Evolutionary conservation across 2,797 vertebrate genomes (phyloP).

Genomic region (Malacoraja senta): DNA sequence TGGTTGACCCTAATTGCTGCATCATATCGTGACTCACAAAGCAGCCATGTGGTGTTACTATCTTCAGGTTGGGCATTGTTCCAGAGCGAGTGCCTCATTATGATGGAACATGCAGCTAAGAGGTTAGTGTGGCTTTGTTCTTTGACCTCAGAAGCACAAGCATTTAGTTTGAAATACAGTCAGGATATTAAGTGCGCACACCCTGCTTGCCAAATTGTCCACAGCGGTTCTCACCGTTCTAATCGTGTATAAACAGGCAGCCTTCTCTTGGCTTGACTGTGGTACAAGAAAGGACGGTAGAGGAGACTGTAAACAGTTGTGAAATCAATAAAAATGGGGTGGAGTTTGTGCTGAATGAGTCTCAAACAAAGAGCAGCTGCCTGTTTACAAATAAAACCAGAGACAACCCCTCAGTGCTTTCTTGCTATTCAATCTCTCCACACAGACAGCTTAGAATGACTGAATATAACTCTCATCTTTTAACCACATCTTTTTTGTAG

Average conservation of each 20-base stretch:
- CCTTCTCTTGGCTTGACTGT: neutral
- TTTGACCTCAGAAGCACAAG: neutral
- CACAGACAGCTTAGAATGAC: neutral
- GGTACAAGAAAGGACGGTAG: neutral
- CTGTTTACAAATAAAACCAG: neutral
- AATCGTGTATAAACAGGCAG: neutral
- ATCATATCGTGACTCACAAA: neutral
- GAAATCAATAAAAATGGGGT: conserved; percentile 24
- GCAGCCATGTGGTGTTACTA: neutral
- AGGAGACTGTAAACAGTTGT: too few species aligned
- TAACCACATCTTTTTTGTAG: neutral
- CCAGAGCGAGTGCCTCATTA: conserved; percentile 8
- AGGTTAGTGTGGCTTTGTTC: conserved; percentile 28
- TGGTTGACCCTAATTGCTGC: neutral
- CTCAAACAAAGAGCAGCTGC: conserved; percentile 28
- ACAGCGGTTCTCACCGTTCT: neutral
- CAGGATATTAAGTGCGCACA: neutral
- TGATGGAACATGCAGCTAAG: neutral
- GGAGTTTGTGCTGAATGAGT: neutral
- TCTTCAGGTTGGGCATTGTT: neutral
- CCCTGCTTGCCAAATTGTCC: neutral
- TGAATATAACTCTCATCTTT: neutral
- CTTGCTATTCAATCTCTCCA: neutral
- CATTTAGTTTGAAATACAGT: neutral
- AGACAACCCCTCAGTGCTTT: neutral